phyloP scores from a whole-genome alignment of 2,797 vertebrate genomes.

The Staurois parvus region DNA sequence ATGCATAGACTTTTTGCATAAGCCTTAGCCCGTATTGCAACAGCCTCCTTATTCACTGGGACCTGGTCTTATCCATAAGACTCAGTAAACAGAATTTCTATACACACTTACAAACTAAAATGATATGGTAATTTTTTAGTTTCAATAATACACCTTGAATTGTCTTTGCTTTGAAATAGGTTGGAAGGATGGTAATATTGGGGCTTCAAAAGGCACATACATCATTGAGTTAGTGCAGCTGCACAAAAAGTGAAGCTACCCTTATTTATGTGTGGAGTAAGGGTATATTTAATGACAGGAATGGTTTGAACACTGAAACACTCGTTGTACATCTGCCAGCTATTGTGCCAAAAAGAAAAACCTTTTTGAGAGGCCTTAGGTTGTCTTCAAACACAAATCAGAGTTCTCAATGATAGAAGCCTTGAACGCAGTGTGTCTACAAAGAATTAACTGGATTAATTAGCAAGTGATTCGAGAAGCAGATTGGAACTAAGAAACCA shows the following conservation, averaged over 20 bases:
- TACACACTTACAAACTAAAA: too few relatives aligned
- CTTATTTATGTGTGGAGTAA: constrained; percentile 31
- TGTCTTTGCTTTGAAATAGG: too few relatives aligned
- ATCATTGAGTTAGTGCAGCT: constrained; percentile 24
- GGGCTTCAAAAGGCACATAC: background rate
- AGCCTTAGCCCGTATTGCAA: too few relatives aligned
- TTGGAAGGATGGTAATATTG: background rate
- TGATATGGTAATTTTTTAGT: too few relatives aligned
- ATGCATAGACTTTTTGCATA: too few relatives aligned
- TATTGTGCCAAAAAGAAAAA: constrained; percentile 76
- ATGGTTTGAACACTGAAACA: constrained; percentile 63
- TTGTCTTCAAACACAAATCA: constrained; percentile 76
- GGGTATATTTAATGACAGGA: constrained; percentile 36
- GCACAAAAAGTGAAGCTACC: constrained; percentile 29
- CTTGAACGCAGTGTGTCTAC: constrained; percentile 79
- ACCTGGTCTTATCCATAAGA: too few relatives aligned
- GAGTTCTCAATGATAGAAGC: constrained; percentile 72
- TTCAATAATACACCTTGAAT: too few relatives aligned
- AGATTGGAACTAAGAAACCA: constrained; percentile 83
- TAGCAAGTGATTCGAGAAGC: constrained; percentile 84
- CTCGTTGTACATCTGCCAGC: constrained; percentile 80
- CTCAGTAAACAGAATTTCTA: too few relatives aligned
- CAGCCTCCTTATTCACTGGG: too few relatives aligned
- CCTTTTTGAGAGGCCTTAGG: constrained; percentile 71
- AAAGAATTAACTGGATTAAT: constrained; percentile 87